Evolutionary conservation across 2,113 vertebrate species (phyloP).

Genomic region (Oriolus oriolus): DNA sequence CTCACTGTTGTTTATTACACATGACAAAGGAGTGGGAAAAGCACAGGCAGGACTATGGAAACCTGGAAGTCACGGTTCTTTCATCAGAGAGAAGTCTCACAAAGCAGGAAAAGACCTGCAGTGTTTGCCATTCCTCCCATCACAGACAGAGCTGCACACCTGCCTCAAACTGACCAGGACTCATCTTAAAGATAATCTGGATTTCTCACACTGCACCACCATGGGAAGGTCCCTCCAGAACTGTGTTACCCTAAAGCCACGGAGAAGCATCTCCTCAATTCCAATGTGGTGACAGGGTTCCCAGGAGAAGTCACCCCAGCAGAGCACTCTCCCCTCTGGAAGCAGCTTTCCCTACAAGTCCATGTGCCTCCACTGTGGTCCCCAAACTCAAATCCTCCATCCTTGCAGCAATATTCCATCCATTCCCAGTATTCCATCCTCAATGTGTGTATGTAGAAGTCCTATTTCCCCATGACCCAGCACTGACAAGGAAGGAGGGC

Average conservation of each 20-base stretch:
- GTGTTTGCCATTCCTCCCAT: neutral
- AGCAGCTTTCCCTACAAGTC: neutral
- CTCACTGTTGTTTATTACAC: neutral
- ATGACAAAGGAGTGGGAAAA: neutral
- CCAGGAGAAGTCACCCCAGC: neutral
- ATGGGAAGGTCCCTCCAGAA: neutral
- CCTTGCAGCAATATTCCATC: neutral
- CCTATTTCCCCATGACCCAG: neutral
- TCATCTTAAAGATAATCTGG: neutral
- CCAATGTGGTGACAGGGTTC: neutral
- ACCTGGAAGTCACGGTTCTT: neutral
- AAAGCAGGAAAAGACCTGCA: neutral
- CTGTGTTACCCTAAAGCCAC: neutral
- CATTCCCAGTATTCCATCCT: neutral
- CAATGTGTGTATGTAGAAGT: fast-evolving
- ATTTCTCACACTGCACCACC: neutral
- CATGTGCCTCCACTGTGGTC: neutral
- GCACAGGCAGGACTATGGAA: neutral
- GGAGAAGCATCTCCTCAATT: neutral
- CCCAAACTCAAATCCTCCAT: neutral
- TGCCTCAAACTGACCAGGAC: neutral
- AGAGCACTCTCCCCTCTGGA: neutral
- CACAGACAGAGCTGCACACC: neutral
- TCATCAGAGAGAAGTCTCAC: neutral
- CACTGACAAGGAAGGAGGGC: neutral